Percentiles rank a stretch among this genome's conserved stretches.
Evolutionary conservation across 1,140 invertebrate species (phyloP).

Genomic region (Drosophila tani): DNA sequence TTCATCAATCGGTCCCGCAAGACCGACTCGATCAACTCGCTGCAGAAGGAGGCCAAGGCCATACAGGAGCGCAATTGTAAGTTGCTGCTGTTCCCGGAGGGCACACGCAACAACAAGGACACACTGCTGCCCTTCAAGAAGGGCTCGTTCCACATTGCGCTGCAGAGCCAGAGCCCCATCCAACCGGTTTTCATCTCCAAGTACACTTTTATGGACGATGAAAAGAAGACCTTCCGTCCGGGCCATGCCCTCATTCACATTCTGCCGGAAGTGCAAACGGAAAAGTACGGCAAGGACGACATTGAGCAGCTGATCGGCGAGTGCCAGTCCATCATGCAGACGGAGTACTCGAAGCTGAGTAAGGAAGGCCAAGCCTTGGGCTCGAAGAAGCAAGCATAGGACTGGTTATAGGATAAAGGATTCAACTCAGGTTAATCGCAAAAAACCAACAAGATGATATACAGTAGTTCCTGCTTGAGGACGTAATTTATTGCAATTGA

Average conservation of each 20-base stretch:
- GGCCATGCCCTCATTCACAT: conserved; percentile 90
- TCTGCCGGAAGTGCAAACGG: conserved; percentile 89
- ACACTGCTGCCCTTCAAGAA: conserved; percentile 94
- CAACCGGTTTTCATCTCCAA: conserved; percentile 95
- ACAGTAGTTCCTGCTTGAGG: conserved; percentile 24
- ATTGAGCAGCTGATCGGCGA: conserved; percentile 89
- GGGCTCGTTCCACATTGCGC: conserved; percentile 96
- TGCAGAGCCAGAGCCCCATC: conserved; percentile 92
- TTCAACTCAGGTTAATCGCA: conserved; percentile 62
- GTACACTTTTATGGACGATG: conserved; percentile 93
- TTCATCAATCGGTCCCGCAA: conserved; percentile 92
- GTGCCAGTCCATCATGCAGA: conserved; percentile 88
- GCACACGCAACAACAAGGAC: conserved; percentile 88
- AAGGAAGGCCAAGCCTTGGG: conserved; percentile 85
- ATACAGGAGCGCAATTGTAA: conserved; percentile 88
- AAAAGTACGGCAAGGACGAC: conserved; percentile 88
- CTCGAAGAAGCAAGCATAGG: conserved; percentile 59
- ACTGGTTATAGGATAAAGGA: conserved; percentile 14
- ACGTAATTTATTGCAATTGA: conserved; percentile 31
- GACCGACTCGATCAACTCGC: conserved; percentile 88
- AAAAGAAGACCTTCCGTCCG: conserved; percentile 90
- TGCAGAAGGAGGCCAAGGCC: conserved; percentile 90
- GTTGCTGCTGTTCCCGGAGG: conserved; percentile 91
- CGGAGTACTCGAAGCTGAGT: conserved; percentile 86
- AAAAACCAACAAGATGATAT: conserved; percentile 22